Evolutionary conservation across 2,888 invertebrate species (phyloP), one percentile per base, ranked within the genome.

Genomic region (Zhuqinia jingwanae): DNA sequence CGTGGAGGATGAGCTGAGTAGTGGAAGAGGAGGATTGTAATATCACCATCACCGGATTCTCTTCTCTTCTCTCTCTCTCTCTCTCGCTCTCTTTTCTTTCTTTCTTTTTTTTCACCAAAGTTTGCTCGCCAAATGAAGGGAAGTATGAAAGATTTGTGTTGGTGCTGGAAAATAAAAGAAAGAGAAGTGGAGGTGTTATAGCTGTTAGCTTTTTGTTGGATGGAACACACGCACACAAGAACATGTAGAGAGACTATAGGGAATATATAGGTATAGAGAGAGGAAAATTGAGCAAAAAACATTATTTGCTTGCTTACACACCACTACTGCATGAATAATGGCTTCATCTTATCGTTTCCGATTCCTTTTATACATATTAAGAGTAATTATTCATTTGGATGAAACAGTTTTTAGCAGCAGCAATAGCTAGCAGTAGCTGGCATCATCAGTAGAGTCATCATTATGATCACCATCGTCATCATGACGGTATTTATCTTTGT

Each of bases 301-400:
- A 42, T 27, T 53, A 36, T 36, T 73, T 20, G 63, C 70, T 53
- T 79, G 56, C 68, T 70, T 84, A 47, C 50, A 13, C 53, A 15
- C n/a, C 50, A 47, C 22, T 70, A n/a, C 73, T 47, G 58, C 77
- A 85, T 85, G 85, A 85, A 36, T 85, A 85, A 85, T 85, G 60
- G 85, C 70, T 45, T 85, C 85, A 75, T 79, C 63, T 85, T 63
- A 79, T 85, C 85, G 73, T 75, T 79, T 79, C 75, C 85, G 70
- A 78, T 79, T 85, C 75, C 78, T 79, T 27, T 85, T 77, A 77
- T 77, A 75, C 77, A 53, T 73, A 73, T 73, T 53, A 73, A 73
- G 22, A 63, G 85, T 85, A 85, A 85, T 85, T 85, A 85, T 85
- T 85, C 85, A 85, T 79, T 79, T 17, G 36, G 56, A 77, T 84